Evolutionary conservation across 2,888 invertebrate species (phyloP).

Genomic region (Bembecia ichneumoniformis): DNA sequence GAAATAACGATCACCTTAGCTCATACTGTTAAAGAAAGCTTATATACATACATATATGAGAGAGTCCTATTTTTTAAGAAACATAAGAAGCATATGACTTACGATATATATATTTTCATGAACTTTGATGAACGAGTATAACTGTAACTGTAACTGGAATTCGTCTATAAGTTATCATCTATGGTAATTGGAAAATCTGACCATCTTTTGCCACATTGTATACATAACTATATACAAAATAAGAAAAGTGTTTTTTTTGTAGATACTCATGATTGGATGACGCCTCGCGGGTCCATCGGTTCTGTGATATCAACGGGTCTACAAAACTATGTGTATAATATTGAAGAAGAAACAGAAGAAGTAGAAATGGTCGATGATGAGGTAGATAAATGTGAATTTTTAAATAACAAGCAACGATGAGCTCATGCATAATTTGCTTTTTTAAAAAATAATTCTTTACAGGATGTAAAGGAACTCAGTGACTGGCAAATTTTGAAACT

Average conservation of each 20-base stretch:
- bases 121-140: too few relatives aligned
- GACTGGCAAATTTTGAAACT: slow-evolving; percentile 70
- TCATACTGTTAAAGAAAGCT: too few relatives aligned
- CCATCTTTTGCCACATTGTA: too few relatives aligned
- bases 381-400: slow-evolving; percentile 10
- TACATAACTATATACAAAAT: too few relatives aligned
- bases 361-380: slow-evolving; percentile 45
- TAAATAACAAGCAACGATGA: slow-evolving; percentile 9
- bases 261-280: slow-evolving; percentile 64
- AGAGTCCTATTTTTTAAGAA: too few relatives aligned
- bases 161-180: too few relatives aligned
- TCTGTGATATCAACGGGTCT: slow-evolving; percentile 55
- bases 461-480: slow-evolving; percentile 43
- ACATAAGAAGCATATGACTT: too few relatives aligned
- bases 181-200: too few relatives aligned
- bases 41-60: too few relatives aligned
- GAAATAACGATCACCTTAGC: too few relatives aligned
- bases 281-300: slow-evolving; percentile 55
- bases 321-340: slow-evolving; percentile 46
- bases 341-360: slow-evolving; percentile 44
- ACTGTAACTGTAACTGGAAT: too few relatives aligned
- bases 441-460: slow-evolving; percentile 11
- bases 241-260: neutral
- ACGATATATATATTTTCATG: too few relatives aligned
- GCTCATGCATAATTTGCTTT: neutral